Base-by-base conservation (phyloP, 35 echinoderm and acorn worm genomes). In the Anneissia japonica region DNA sequence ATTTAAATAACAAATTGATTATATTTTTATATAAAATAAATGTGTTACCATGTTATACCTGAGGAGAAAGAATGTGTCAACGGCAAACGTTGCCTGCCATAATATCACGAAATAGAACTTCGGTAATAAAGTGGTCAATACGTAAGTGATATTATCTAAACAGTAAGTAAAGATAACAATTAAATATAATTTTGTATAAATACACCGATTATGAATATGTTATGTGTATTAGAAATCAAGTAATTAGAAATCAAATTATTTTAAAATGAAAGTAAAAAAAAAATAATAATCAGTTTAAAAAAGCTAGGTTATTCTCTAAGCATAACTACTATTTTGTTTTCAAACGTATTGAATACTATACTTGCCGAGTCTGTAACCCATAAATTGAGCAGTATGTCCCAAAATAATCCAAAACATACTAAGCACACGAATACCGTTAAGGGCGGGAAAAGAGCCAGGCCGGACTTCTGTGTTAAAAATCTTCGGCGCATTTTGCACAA, bases 371-470 rank as follows among this genome's bases (percentile, higher is more conserved):
- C 51, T 64, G 9, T 16, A 16, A 6, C 10, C 11, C 6, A 23
- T 16, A 26, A 64, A 64, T 23, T 64, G 51, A 64, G 26, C 51
- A 2, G 91, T 46, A 40, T 97, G 95, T 16, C 91, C 91, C 0
- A 93, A 72, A 26, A 97, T 97, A 26, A 97, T 85, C 95, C 95
- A 97, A 35, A 86, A 85, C 95, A 97, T 97, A 84, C 95, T 97
- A 26, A 97, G 51, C 13, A 97, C 95, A 0, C 95, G 84, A 17
- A 97, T 91, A 21, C 95, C 95, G 83, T 97, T 97, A 30, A 97
- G 73, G 37, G 84, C 85, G 0, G 85, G 83, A 12, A 99, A 64
- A 21, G 55, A 91, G 12, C 76, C 73, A 0, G 82, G 31, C 0
- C 81, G 46, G n/a, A 89, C 75, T 32, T 94, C 89, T 28, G 90